A percentile compares a stretch with the other conserved stretches of the same genome.
These are phyloP conservation scores for Pterocles gutturalis DNA, from an alignment of 2,113 vertebrate species.

Conservation along the genomic window DNA sequence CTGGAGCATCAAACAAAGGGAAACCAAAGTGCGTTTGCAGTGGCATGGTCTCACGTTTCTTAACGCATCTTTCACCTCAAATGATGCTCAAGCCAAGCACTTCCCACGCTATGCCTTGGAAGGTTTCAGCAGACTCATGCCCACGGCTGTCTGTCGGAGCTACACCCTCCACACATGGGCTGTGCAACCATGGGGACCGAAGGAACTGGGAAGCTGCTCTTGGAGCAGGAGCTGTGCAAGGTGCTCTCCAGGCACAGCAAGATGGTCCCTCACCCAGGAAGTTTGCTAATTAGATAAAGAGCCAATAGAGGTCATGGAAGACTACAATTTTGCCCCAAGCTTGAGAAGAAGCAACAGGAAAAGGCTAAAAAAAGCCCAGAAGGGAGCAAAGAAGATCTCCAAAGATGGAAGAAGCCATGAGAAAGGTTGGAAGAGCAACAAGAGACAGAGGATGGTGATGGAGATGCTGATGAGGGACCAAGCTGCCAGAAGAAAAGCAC, in stretches of 20 bases:
- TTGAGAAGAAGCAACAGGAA: background rate
- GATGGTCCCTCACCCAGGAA: accelerated
- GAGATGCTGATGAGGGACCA: background rate
- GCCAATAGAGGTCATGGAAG: accelerated
- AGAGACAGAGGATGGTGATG: background rate
- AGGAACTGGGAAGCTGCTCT: background rate
- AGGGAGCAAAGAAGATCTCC: background rate
- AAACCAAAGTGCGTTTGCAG: background rate
- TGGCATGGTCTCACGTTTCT: background rate
- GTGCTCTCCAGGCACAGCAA: background rate
- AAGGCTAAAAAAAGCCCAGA: background rate
- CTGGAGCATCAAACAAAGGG: background rate
- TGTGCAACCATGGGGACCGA: accelerated
- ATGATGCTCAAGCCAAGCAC: background rate
- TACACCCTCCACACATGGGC: background rate
- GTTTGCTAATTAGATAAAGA: background rate
- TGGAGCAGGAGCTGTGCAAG: background rate
- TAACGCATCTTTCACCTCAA: background rate
- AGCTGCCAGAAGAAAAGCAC: background rate
- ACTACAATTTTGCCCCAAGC: background rate
- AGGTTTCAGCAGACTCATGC: background rate
- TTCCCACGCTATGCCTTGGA: background rate
- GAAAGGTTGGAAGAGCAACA: background rate
- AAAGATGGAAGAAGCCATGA: background rate
- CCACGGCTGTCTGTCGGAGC: accelerated